A percentile compares a stretch with the other conserved stretches of the same genome.
Evolutionary conservation across 2,113 vertebrate genomes (phyloP).

Genomic region (Electrona antarctica): DNA sequence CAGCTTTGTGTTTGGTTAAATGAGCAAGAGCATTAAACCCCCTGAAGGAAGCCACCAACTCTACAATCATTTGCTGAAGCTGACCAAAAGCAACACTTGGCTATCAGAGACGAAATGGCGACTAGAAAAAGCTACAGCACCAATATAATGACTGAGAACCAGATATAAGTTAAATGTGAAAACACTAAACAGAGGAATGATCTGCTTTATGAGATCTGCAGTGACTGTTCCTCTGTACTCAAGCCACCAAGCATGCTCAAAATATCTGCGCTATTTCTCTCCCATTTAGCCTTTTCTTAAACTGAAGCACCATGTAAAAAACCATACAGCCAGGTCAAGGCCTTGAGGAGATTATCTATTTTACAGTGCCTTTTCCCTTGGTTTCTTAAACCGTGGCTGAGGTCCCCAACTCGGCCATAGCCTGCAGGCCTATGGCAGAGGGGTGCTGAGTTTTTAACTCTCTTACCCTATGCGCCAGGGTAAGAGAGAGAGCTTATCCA

Average conservation of each 20-base stretch:
- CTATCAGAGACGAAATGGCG: constrained; percentile 9
- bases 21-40: constrained; percentile 17
- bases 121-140: constrained; percentile 43
- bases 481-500: not conserved
- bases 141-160: constrained; percentile 26
- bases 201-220: not conserved
- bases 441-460: constrained; percentile 4
- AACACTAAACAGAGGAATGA: not conserved
- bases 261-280: constrained; percentile 36
- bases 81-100: not conserved
- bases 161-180: not conserved
- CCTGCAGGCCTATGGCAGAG: constrained; percentile 4
- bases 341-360: not conserved
- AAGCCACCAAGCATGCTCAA: not conserved
- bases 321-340: constrained; percentile 17
- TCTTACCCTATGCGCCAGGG: too few relatives aligned
- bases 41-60: constrained; percentile 1
- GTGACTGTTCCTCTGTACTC: not conserved
- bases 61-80: constrained; percentile 14
- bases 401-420: constrained; percentile 3
- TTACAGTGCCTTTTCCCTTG: constrained; percentile 16
- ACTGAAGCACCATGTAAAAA: constrained; percentile 44
- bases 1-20: constrained; percentile 50
- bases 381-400: constrained; percentile 5
- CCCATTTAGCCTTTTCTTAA: constrained; percentile 13